Conservation (phyloP, 2,113 vertebrate species). For the Lophotis ruficrista region DNA sequence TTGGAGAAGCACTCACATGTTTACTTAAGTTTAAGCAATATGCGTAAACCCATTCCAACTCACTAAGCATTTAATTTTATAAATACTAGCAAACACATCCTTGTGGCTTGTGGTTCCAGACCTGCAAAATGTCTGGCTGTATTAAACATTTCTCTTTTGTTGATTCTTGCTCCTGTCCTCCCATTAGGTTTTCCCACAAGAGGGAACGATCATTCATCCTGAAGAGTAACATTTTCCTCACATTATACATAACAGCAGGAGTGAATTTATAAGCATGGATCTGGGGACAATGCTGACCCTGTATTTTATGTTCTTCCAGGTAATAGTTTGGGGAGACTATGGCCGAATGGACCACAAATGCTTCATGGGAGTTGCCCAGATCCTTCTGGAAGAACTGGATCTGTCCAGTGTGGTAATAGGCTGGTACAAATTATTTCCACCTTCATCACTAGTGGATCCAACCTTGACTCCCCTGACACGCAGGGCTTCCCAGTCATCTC, state of each 20-base stretch:
- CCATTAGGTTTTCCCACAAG: neutral
- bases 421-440: constrained; percentile 99
- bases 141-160: neutral
- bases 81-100: neutral
- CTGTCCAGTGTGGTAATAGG: constrained; percentile 97
- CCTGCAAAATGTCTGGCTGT: neutral
- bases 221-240: neutral
- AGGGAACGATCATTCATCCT: neutral
- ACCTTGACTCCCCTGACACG: constrained; percentile 93
- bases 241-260: neutral
- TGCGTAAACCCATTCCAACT: neutral
- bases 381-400: constrained; percentile 95
- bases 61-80: neutral
- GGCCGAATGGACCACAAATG: constrained; percentile 99
- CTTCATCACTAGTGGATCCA: constrained; percentile 95
- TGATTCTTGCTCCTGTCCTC: neutral
- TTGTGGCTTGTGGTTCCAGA: neutral
- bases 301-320: constrained; percentile 76
- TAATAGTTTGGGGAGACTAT: constrained; percentile 98
- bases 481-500: constrained; percentile 94
- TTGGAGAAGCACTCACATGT: neutral
- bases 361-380: constrained; percentile 99
- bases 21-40: neutral
- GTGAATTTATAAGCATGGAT: neutral
- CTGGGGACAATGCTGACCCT: neutral